Percentiles rank a stretch among this genome's conserved stretches.
Conservation (phyloP, 53 echinoderm and acorn worm genomes). For the Pentamera pediparva region DNA sequence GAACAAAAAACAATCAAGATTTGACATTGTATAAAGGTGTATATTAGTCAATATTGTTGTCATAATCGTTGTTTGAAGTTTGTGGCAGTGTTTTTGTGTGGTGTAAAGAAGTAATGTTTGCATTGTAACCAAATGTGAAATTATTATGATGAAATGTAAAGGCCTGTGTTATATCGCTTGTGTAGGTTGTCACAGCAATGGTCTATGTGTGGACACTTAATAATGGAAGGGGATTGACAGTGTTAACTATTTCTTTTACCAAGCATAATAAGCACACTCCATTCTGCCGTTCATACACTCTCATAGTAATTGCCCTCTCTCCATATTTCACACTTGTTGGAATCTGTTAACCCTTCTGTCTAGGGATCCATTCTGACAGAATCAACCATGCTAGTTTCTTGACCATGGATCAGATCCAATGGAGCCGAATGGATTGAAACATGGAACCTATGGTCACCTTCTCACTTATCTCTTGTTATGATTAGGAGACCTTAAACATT, state of each 20-base stretch:
- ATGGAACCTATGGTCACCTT: no score
- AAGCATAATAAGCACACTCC: background rate
- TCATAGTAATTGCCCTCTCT: background rate
- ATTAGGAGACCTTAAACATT: no score
- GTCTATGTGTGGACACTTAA: slow-evolving; percentile 33
- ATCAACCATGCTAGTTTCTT: no score
- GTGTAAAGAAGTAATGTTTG: slow-evolving; percentile 21
- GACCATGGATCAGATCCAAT: no score
- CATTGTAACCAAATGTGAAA: slow-evolving; percentile 19
- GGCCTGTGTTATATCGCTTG: slow-evolving; percentile 34
- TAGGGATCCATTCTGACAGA: background rate
- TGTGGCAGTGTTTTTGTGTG: slow-evolving; percentile 31
- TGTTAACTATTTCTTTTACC: slow-evolving; percentile 28
- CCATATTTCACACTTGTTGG: no score
- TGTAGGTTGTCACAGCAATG: slow-evolving; percentile 38
- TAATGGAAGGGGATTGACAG: slow-evolving; percentile 5
- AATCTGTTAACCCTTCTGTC: background rate
- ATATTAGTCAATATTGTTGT: slow-evolving; percentile 30
- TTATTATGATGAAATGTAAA: slow-evolving; percentile 36
- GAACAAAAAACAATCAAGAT: background rate
- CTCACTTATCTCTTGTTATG: no score
- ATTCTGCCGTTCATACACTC: background rate
- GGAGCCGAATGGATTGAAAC: no score
- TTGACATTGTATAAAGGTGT: slow-evolving; percentile 25
- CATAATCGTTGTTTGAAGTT: slow-evolving; percentile 20